Base-by-base conservation (phyloP, 2,888 invertebrate species). In the Machimus atricapillus region DNA sequence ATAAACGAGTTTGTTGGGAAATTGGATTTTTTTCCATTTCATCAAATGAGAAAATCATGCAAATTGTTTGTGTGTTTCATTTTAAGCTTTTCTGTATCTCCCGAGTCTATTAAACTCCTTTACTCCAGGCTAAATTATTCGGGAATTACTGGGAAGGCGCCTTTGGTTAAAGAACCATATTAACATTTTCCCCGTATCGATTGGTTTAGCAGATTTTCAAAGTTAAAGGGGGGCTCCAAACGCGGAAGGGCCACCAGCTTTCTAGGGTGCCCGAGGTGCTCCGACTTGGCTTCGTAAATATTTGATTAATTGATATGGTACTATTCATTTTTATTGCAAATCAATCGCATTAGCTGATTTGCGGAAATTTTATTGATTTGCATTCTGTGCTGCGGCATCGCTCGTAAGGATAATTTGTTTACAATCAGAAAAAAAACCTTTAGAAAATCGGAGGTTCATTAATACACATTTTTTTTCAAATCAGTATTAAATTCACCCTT, bases 41-140 rank as follows among this genome's bases (percentile, higher is more conserved):
- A 86, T 81, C 81, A 86, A 86, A 86, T 86, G 86, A 81, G 81
- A 86, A 86, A 86, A 86, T 86, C 86, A 86, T 86, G 86, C 86
- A 86, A 86, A 86, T 81, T 81, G 86, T 77, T 86, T 86, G 78
- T 77, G 77, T 86, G 77, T 86, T 86, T 58, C 86, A 86, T 86
- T 86, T 86, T 77, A 86, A 86, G 86, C 77, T 78, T 56, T 77
- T 86, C 77, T 86, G 77, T 77, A 77, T 86, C 86, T 77, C 86
- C 76, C 43, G 77, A 86, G 74, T 86, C 77, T 86, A 86, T 86
- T 86, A 86, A 86, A 86, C 86, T 86, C 86, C 76, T 86, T 86
- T 73, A 86, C 86, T 86, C 37, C 43, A 73, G 85, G 85, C 85
- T 66, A 74, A 43, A 85, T 85, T 85, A 85, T 85, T 85, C 85